Evolutionary conservation across 2,797 vertebrate species (phyloP), one percentile per base, ranked within the genome.

Genomic region (Pelochelys cantorii): DNA sequence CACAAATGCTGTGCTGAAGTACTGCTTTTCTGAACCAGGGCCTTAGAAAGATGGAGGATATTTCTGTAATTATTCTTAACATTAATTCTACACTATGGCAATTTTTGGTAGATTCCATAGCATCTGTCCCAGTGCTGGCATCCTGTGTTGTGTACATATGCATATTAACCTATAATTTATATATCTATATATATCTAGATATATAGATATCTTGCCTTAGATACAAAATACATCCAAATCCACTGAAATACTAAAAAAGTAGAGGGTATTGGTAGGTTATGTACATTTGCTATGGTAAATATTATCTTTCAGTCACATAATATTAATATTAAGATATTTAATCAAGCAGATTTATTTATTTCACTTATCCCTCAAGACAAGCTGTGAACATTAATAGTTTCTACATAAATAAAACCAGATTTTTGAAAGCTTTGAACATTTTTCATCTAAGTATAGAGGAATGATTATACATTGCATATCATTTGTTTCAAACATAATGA

Each of bases 401-500:
- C 48, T 83, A 62, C 27, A 20, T 56, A 79, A 87, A 90, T 87
- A 85, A 68, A 91, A 65, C 48, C 2, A 1, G 2, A 11, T 52
- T 27, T 91, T 92, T 90, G 56, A 83, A 82, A 88, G 57, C 37
- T 92, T 81, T 79, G 37, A 95, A 75, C 11, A 56, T 12, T 53
- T 95, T 94, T 90, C 93, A 81, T 54, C 77, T 56, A 81, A 94
- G 56, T 29, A 48, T 84, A 86, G 48, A 83, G 83, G 31, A 83
- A 87, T 93, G 93, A 79, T 90, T 93, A 42, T 90, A 60, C 15
- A 84, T 22, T 90, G 87, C 54, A 54, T 80, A 48, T 77, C 78
- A 79, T 87, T 95, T 94, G 60, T 91, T 95, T 96, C 80, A 91
- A 96, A 94, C n/a, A 75, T 79, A 54, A 62, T 79, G 88, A 83